Conservation (phyloP, 2,797 vertebrate genomes). For the Crocodylus rhombifer region DNA sequence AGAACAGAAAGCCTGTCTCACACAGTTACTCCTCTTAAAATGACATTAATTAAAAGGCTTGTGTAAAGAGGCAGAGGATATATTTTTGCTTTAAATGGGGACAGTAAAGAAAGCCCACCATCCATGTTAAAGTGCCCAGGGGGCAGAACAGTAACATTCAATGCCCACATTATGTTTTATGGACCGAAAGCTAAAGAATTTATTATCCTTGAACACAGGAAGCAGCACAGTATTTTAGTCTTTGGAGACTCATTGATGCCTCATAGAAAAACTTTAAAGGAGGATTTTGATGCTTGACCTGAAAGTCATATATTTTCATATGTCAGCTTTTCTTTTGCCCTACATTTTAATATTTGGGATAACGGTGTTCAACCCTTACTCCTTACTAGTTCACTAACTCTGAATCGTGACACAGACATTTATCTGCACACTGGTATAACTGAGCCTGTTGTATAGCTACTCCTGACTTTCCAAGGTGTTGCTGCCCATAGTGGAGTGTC, state of each 20-base stretch:
- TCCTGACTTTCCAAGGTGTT: too few relatives aligned
- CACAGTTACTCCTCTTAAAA: neutral
- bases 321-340: neutral
- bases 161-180: neutral
- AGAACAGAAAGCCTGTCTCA: neutral
- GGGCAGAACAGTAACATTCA: neutral
- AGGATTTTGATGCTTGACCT: accelerated
- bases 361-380: neutral
- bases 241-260: neutral
- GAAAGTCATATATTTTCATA: accelerated
- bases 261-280: neutral
- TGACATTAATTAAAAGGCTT: neutral
- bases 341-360: neutral
- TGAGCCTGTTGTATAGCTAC: too few relatives aligned
- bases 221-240: neutral
- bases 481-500: too few relatives aligned
- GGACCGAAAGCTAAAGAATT: neutral
- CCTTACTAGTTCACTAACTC: neutral
- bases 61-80: neutral
- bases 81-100: neutral
- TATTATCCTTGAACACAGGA: neutral
- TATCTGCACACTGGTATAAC: too few relatives aligned
- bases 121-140: neutral
- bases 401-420: too few relatives aligned
- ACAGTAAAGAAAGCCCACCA: neutral